These are phyloP conservation scores for Cremastinae sp. DNA, from an alignment of 2,888 invertebrate genomes.

Conservation along the genomic window DNA sequence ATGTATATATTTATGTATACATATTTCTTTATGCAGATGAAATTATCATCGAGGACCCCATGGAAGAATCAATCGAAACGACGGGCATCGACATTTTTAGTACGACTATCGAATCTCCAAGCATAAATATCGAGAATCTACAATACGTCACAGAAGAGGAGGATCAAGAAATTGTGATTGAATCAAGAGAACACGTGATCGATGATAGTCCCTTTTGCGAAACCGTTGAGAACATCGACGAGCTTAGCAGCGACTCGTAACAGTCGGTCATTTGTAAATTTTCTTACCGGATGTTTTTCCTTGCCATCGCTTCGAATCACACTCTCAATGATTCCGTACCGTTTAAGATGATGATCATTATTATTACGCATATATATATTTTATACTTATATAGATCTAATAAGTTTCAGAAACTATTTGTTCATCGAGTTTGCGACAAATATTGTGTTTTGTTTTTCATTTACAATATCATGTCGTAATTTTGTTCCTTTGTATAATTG, in stretches of 20 bases:
- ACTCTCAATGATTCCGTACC: conserved; percentile 31
- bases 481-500: neutral
- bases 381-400: conserved; percentile 48
- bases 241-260: conserved; percentile 68
- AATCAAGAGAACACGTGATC: conserved; percentile 47
- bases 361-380: conserved; percentile 44
- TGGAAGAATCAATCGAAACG: conserved; percentile 65
- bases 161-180: conserved; percentile 73
- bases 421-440: conserved; percentile 32
- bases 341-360: conserved; percentile 52
- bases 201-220: conserved; percentile 11
- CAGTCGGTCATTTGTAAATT: conserved; percentile 55
- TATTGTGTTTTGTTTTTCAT: conserved; percentile 51
- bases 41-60: conserved; percentile 63
- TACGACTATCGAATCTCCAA: conserved; percentile 81
- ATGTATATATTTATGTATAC: no score
- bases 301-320: conserved; percentile 22
- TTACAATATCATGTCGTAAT: conserved; percentile 12
- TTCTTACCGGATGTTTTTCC: conserved; percentile 29
- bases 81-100: conserved; percentile 82
- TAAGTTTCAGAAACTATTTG: conserved; percentile 50
- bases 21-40: conserved; percentile 58
- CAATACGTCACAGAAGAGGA: conserved; percentile 80
- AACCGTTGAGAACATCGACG: conserved; percentile 65
- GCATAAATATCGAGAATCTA: conserved; percentile 82